phyloP scores from a whole-genome alignment of 1,140 invertebrate species.

The Harlomillsia oculata region DNA sequence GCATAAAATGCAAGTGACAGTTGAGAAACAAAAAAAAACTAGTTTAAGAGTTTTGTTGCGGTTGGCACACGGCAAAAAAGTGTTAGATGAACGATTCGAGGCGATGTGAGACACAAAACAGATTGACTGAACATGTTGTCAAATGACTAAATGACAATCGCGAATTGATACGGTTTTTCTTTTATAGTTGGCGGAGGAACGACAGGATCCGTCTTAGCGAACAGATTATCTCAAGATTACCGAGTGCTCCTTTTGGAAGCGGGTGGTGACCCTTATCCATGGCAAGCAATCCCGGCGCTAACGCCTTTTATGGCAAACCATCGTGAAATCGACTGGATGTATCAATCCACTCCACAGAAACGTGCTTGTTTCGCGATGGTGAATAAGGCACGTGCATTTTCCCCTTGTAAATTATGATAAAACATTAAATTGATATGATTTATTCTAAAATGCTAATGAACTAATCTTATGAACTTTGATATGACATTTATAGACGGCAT shows the following conservation, averaged over 20 bases:
- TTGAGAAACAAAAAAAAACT: too few relatives aligned
- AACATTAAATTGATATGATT: background rate
- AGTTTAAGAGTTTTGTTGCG: too few relatives aligned
- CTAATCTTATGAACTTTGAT: background rate
- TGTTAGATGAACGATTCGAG: too few relatives aligned
- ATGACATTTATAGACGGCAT: conserved; percentile 1
- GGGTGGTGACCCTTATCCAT: conserved; percentile 4
- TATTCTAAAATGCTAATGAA: background rate
- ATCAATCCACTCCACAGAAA: conserved; percentile 7
- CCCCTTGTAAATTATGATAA: background rate
- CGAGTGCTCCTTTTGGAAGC: conserved; percentile 7
- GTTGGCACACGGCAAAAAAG: too few relatives aligned
- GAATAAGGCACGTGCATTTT: conserved; percentile 3
- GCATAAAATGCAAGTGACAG: too few relatives aligned
- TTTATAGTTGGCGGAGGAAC: background rate
- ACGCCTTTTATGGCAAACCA: conserved; percentile 11
- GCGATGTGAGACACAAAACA: too few relatives aligned
- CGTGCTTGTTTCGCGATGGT: conserved; percentile 7
- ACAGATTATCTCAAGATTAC: conserved; percentile 12
- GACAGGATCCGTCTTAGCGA: conserved; percentile 6
- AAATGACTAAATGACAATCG: too few relatives aligned
- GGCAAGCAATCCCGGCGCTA: conserved; percentile 1
- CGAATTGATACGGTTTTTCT: too few relatives aligned
- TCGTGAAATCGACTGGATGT: conserved; percentile 9
- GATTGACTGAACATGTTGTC: too few relatives aligned